Base-by-base conservation (phyloP, 2,797 vertebrate species). In the Danionella dracula region DNA sequence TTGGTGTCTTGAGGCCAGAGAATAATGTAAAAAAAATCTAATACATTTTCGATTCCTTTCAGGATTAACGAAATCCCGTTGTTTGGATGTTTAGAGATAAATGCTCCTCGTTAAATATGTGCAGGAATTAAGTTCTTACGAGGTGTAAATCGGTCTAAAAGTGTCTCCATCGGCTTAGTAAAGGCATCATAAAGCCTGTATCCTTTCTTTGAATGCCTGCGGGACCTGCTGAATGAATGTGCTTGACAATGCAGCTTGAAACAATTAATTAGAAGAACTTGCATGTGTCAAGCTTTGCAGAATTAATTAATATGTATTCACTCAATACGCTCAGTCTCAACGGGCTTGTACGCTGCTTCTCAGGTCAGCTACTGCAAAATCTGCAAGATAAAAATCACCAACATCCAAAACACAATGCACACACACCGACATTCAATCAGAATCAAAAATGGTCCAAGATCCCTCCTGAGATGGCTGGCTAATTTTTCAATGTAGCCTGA, bases 231-330 rank as follows among this genome's bases (percentile, higher is more conserved):
- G 37, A 50, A 57, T 48, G 68, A 59, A 66, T 69, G 50, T 15
- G 9, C 51, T 73, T 61, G 72, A 72, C 67, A 76, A 74, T 73
- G 37, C 45, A 31, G 68, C 69, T 27, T 76, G 54, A 63, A 73
- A 66, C 62, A 29, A 37, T 74, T 82, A 80, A 86, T 79, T 72
- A 80, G 75, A 79, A 62, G 46, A 69, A 64, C 50, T 63, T 75
- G 74, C 61, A 32, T 44, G 34, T 53, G 59, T 23, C 63, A 67
- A 70, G 69, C 70, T 77, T 72, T 75, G 72, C 62, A 72, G 80
- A 56, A 71, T 66, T 71, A 70, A 80, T 85, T 82, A 82, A 81
- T 85, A 83, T 83, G 82, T 80, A 84, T 82, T 74, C 70, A 37
- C 74, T 77, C 77, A 72, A 80, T 74, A 73, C 44, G 71, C 70